Conservation (phyloP, 1,140 invertebrate species). For the Armadillidium nasatum region DNA sequence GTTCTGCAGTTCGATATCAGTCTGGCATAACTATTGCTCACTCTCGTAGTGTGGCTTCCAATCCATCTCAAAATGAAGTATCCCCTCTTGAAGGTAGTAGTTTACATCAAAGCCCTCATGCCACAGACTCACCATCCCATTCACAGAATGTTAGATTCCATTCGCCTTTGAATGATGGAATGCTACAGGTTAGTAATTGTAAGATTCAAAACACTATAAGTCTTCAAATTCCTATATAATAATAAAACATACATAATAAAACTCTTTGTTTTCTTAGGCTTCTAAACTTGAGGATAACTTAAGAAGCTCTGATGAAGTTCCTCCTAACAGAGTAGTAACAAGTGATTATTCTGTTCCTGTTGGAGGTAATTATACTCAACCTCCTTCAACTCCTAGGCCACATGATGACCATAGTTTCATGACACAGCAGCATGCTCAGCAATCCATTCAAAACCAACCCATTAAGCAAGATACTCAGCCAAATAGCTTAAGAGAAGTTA, state of each 20-base stretch:
- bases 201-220: too few species aligned
- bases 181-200: too few species aligned
- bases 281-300: background rate
- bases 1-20: background rate
- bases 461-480: constrained; percentile 19
- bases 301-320: background rate
- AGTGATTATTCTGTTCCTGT: background rate
- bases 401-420: background rate
- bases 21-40: background rate
- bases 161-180: background rate
- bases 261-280: background rate
- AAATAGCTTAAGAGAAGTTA: background rate
- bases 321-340: background rate
- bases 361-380: background rate
- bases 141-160: background rate
- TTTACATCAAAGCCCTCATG: background rate
- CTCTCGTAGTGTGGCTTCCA: background rate
- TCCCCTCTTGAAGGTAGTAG: background rate
- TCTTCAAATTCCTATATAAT: too few species aligned
- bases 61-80: background rate
- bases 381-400: background rate
- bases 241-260: too few species aligned
- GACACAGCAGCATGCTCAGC: background rate
- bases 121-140: background rate
- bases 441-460: background rate